Conservation (phyloP, 2,113 vertebrate genomes). For the Esox niger region DNA sequence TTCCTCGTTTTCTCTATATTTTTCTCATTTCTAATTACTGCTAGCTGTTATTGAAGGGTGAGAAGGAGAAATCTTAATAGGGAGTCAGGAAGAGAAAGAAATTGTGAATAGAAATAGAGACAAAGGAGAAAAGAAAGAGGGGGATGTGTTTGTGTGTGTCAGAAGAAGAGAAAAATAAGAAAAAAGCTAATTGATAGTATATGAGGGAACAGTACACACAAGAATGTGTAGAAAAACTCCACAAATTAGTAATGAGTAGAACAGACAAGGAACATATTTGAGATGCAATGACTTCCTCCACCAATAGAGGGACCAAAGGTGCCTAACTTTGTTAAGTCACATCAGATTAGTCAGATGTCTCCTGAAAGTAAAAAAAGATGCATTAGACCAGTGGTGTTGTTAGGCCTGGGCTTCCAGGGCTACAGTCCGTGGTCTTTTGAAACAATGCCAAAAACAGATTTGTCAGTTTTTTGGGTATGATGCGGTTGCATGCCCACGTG, state of each 20-base stretch:
- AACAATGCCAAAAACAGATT: too few species aligned
- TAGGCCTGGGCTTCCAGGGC: too few species aligned
- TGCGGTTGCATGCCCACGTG: too few species aligned
- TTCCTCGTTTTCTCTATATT: constrained; percentile 25
- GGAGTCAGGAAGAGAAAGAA: neutral
- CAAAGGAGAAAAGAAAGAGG: neutral
- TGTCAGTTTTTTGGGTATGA: too few species aligned
- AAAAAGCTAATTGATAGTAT: neutral
- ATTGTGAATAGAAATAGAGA: neutral
- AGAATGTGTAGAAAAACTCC: neutral
- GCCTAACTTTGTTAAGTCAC: too few species aligned
- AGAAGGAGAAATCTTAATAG: constrained; percentile 32
- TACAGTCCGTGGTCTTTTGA: too few species aligned
- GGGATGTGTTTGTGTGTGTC: too few species aligned
- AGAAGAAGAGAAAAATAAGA: neutral
- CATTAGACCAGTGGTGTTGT: too few species aligned
- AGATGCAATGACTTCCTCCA: neutral
- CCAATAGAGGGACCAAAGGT: too few species aligned
- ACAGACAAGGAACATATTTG: neutral
- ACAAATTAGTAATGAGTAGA: neutral
- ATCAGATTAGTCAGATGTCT: too few species aligned
- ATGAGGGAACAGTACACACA: neutral
- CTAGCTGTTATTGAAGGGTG: constrained; percentile 48
- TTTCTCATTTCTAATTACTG: constrained; percentile 89
- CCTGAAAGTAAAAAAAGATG: too few species aligned